Base-by-base conservation (phyloP, 2,797 vertebrate species). In the Acanthis flammea region DNA sequence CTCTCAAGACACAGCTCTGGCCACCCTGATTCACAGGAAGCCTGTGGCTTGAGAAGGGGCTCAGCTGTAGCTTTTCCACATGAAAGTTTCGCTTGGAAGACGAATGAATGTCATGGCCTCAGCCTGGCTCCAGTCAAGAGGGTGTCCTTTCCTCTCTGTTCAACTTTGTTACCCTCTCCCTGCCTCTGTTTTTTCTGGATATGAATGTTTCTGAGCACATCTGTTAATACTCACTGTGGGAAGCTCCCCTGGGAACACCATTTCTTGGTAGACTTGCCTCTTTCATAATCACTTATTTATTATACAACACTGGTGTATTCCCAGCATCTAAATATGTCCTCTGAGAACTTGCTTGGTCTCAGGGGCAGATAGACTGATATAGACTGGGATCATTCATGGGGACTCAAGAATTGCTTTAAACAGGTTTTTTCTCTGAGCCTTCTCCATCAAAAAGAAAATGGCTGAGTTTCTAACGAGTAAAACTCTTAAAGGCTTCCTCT, bases 261-360 rank as follows among this genome's bases (percentile, higher is more conserved):
- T 67, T 96, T 96, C 96, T 96, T 81, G 72, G 88, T 88, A 92
- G 90, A 71, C 62, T 96, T 62, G 65, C 88, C 62, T 96, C 94
- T 96, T 91, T 95, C 89, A 92, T 86, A 92, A 95, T 92, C 90
- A 81, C 82, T 96, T 95, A 92, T 95, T 95, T 95, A 77, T 95
- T 88, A 84, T 86, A 90, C 86, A 67, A 63, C 53, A 4, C 76
- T 90, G 51, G 90, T 95, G 70, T 93, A 94, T 96, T 96, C 96
- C 96, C 96, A 97, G 92, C 93, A 92, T 96, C 94, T 92, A 95
- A 94, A 95, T 84, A 75, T 39, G 74, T 97, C 92, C 95, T 96
- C 93, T 97, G 97, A 96, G 94, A 94, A 96, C 92, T 85, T 14
- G 6, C 63, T 82, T 0, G 6, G 79, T 86, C 92, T 93, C 92